Conservation (phyloP, 2,797 vertebrate genomes). For the Arctocebus calabarensis region DNA sequence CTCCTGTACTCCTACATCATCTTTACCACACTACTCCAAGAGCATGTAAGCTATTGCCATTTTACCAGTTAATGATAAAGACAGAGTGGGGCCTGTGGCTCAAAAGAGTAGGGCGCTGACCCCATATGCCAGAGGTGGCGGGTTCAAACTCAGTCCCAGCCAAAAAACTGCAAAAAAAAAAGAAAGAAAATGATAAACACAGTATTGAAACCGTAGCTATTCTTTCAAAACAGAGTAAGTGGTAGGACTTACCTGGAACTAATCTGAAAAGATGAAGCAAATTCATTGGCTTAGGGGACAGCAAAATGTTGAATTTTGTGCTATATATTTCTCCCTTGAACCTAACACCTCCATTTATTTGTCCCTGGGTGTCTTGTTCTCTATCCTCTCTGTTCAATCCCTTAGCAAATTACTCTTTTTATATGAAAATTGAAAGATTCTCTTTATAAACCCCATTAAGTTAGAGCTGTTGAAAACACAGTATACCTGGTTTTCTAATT, state of each 20-base stretch:
- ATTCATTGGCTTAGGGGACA: not conserved
- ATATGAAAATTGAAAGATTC: not conserved
- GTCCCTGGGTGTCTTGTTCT: not conserved
- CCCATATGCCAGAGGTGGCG: too few species aligned
- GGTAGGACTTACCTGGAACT: not conserved
- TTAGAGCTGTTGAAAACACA: slow-evolving; percentile 48
- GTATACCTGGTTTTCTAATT: not conserved
- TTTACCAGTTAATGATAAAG: not conserved
- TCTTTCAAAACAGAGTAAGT: slow-evolving; percentile 25
- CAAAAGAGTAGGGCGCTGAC: too few species aligned
- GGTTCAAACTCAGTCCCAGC: too few species aligned
- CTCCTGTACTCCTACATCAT: not conserved
- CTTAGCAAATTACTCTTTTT: not conserved
- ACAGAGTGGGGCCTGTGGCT: not conserved
- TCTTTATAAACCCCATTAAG: slow-evolving; percentile 39
- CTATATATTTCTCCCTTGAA: not conserved
- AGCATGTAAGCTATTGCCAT: not conserved
- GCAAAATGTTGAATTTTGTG: not conserved
- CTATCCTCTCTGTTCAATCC: not conserved
- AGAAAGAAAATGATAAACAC: not conserved
- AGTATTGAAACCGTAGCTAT: not conserved
- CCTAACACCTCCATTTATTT: not conserved
- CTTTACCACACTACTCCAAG: not conserved
- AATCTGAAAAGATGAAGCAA: slow-evolving; percentile 15
- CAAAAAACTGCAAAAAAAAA: too few species aligned